A percentile compares a stretch with the other conserved stretches of the same genome.
phyloP scores from a whole-genome alignment of 2,113 vertebrate genomes.

The Nibea coibor region DNA sequence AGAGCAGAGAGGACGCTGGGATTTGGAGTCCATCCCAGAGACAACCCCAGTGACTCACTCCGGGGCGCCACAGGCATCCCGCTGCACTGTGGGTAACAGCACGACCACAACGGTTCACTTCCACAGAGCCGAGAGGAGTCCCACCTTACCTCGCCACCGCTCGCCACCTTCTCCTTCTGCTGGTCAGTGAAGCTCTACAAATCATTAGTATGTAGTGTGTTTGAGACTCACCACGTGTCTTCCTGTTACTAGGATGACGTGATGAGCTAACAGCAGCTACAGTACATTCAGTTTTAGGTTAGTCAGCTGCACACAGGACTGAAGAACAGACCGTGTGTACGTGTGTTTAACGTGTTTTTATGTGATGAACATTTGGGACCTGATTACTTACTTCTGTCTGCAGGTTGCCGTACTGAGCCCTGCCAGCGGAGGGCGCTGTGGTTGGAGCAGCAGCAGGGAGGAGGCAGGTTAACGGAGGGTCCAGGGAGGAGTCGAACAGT shows the following conservation, averaged over 20 bases:
- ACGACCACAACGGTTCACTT: conserved; percentile 77
- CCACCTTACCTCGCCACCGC: conserved; percentile 67
- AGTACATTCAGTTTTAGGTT: too few relatives aligned
- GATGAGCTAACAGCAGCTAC: background rate
- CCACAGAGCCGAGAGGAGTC: conserved; percentile 77
- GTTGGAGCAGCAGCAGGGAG: conserved; percentile 70
- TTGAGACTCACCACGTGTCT: too few relatives aligned
- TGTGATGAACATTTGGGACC: too few relatives aligned
- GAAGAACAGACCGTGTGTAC: too few relatives aligned
- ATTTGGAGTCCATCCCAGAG: conserved; percentile 83
- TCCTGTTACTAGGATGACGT: too few relatives aligned
- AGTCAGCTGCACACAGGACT: too few relatives aligned
- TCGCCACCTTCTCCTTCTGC: conserved; percentile 49
- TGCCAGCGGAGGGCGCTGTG: conserved; percentile 78
- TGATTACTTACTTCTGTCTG: background rate
- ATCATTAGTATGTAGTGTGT: too few relatives aligned
- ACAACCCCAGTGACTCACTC: conserved; percentile 55
- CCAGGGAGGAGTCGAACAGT: conserved; percentile 71
- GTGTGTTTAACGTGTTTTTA: too few relatives aligned
- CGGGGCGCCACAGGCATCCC: conserved; percentile 39
- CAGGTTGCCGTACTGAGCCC: conserved; percentile 80
- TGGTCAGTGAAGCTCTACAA: conserved; percentile 43
- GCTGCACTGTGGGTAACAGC: conserved; percentile 76
- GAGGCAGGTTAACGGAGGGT: conserved; percentile 37
- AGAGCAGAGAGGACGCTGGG: conserved; percentile 80